Conservation (phyloP, 2,113 vertebrate species). For the Oncorhynchus keta region DNA sequence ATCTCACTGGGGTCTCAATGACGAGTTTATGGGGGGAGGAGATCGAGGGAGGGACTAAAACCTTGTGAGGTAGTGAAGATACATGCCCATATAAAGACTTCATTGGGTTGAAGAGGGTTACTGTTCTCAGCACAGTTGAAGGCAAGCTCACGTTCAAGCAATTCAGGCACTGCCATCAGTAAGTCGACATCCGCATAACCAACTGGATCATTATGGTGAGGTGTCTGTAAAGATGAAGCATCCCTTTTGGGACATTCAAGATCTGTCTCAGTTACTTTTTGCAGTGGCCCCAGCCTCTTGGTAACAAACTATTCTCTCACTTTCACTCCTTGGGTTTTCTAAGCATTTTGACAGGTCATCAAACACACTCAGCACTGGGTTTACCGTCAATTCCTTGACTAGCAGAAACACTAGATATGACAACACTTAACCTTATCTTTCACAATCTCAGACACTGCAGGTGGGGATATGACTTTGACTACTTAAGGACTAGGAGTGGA, state of each 20-base stretch:
- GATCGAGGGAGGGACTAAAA: neutral
- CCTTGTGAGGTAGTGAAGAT: constrained; percentile 7
- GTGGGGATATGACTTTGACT: neutral
- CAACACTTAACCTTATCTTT: neutral
- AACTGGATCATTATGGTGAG: neutral
- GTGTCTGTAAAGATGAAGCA: neutral
- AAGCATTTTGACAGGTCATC: constrained; percentile 49
- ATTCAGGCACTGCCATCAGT: neutral
- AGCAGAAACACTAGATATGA: neutral
- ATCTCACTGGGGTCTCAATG: neutral
- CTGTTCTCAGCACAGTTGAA: constrained; percentile 1
- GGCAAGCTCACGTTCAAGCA: neutral
- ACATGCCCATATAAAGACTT: neutral
- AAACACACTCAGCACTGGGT: constrained; percentile 16
- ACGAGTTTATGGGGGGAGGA: neutral
- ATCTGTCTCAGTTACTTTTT: neutral
- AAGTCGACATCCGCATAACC: neutral
- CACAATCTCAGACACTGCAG: neutral
- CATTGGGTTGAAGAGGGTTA: neutral
- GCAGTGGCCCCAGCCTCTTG: constrained; percentile 7
- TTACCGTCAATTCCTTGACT: neutral
- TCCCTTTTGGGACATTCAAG: neutral
- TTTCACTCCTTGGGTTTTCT: constrained; percentile 44
- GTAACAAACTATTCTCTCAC: constrained; percentile 17
- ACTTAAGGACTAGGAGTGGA: neutral